Evolutionary conservation across 2,797 vertebrate genomes (phyloP).

Genomic region (Heterohyrax brucei): DNA sequence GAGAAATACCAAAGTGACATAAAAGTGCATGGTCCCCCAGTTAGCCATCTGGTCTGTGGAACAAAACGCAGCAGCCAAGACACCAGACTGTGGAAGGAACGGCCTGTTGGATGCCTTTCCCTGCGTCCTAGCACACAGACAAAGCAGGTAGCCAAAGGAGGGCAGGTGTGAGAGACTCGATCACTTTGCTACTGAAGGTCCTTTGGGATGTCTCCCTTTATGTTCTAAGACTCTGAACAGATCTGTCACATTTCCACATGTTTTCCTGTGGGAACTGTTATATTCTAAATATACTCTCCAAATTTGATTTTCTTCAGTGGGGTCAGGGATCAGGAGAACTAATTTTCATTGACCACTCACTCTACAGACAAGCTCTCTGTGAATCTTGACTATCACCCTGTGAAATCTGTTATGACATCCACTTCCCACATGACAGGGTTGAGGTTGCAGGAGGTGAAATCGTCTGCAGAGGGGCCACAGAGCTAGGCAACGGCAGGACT

Average conservation of each 20-base stretch:
- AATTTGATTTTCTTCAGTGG: constrained; percentile 24
- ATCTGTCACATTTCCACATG: background rate
- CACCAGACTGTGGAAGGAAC: background rate
- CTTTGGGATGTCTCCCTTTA: constrained; percentile 2
- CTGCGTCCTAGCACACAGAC: background rate
- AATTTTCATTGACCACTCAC: background rate
- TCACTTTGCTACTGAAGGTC: background rate
- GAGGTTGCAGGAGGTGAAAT: background rate
- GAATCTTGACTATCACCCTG: background rate
- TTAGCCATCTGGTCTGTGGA: background rate
- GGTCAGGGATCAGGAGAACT: background rate
- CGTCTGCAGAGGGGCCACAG: background rate
- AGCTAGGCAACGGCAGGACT: background rate
- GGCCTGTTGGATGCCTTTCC: background rate
- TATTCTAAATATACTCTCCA: constrained; percentile 23
- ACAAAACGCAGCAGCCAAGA: background rate
- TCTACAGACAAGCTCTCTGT: background rate
- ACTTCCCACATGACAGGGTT: background rate
- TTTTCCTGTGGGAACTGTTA: background rate
- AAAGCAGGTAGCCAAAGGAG: background rate
- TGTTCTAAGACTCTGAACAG: background rate
- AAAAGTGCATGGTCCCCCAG: background rate
- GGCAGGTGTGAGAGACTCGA: background rate
- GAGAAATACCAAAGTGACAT: constrained; percentile 28
- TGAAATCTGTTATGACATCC: background rate